phyloP scores from a whole-genome alignment of 2,797 vertebrate genomes.

The Cirrhinus molitorella region DNA sequence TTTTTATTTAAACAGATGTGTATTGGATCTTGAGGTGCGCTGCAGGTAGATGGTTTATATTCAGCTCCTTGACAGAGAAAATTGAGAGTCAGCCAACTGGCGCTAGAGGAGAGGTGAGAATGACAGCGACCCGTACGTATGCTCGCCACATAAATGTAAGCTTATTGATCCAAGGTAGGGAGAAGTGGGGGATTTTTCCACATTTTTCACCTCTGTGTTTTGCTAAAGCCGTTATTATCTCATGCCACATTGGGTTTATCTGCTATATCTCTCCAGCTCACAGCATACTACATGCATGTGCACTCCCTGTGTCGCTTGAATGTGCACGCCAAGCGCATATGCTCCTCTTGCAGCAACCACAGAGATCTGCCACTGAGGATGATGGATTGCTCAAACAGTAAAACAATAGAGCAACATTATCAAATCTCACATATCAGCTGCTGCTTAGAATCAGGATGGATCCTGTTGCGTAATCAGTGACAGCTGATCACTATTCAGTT shows the following conservation, averaged over 20 bases:
- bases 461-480: not conserved
- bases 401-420: slow-evolving; percentile 36
- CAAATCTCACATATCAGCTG: slow-evolving; percentile 11
- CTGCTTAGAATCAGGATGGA: slow-evolving; percentile 30
- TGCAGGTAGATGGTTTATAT: slow-evolving; percentile 25
- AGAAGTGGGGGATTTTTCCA: slow-evolving; percentile 1
- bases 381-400: slow-evolving; percentile 23
- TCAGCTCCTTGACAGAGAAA: slow-evolving; percentile 33
- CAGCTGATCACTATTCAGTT: slow-evolving; percentile 8
- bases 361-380: slow-evolving; percentile 15
- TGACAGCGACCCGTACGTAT: slow-evolving; percentile 20
- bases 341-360: not conserved
- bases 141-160: slow-evolving; percentile 23
- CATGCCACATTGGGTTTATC: slow-evolving; percentile 22
- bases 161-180: slow-evolving; percentile 30
- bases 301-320: not conserved
- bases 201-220: slow-evolving; percentile 18
- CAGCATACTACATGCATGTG: not conserved
- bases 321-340: not conserved
- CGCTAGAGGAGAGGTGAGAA: slow-evolving; percentile 8
- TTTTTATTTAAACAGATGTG: slow-evolving; percentile 46
- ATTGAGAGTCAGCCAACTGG: slow-evolving; percentile 41
- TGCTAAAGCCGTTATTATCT: slow-evolving; percentile 28
- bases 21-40: slow-evolving; percentile 25
- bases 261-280: slow-evolving; percentile 23